These are phyloP conservation scores for Gymnoscopelus braueri DNA, from an alignment of 2,797 vertebrate species.

Conservation along the genomic window DNA sequence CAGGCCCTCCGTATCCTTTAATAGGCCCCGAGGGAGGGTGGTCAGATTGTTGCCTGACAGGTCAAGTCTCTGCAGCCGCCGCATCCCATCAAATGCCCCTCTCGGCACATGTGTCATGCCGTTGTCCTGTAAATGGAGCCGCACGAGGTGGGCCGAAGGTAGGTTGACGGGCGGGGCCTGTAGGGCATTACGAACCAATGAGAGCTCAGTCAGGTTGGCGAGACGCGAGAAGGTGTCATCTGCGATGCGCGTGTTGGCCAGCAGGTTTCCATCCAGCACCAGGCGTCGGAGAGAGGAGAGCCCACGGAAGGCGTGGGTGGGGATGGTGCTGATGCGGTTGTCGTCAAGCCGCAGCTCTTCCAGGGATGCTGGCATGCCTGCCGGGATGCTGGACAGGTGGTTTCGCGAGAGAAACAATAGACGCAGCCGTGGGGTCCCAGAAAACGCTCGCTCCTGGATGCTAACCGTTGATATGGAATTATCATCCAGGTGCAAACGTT, in stretches of 20 bases:
- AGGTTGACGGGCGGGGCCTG: slow-evolving; percentile 90
- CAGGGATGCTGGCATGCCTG: slow-evolving; percentile 89
- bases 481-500: slow-evolving; percentile 94
- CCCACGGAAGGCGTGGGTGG: slow-evolving; percentile 91
- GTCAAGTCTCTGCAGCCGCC: slow-evolving; percentile 87
- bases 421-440: slow-evolving; percentile 86
- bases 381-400: slow-evolving; percentile 94
- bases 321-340: slow-evolving; percentile 95
- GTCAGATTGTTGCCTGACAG: slow-evolving; percentile 97
- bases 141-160: slow-evolving; percentile 86
- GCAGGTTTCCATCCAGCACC: slow-evolving; percentile 93
- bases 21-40: slow-evolving; percentile 88
- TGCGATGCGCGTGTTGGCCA: slow-evolving; percentile 95
- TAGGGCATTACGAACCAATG: slow-evolving; percentile 90
- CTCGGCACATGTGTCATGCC: slow-evolving; percentile 91
- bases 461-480: slow-evolving; percentile 96
- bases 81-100: slow-evolving; percentile 87
- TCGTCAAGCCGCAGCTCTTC: slow-evolving; percentile 94
- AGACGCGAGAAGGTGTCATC: slow-evolving; percentile 91
- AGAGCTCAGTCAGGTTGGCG: slow-evolving; percentile 92
- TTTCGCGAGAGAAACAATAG: slow-evolving; percentile 93
- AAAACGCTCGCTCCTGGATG: slow-evolving; percentile 95
- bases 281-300: slow-evolving; percentile 88
- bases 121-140: slow-evolving; percentile 93
- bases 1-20: slow-evolving; percentile 89